These are phyloP conservation scores for Lasioglossum morio DNA, from an alignment of 2,888 invertebrate genomes.

Conservation along the genomic window DNA sequence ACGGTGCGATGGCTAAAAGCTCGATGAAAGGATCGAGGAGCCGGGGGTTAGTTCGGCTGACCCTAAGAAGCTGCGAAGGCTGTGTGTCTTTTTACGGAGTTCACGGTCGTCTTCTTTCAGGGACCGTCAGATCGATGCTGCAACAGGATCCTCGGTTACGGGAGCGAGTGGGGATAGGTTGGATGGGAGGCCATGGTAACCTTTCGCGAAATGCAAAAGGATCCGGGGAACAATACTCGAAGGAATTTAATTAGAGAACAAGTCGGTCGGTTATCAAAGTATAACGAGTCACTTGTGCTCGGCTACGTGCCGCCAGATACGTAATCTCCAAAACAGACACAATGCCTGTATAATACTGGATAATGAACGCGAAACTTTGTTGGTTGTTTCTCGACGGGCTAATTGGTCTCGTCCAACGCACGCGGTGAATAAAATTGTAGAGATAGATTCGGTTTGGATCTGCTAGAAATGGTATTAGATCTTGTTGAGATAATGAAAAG, in stretches of 20 bases:
- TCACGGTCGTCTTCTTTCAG: conserved; percentile 68
- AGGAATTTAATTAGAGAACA: background rate
- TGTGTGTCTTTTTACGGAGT: conserved; percentile 60
- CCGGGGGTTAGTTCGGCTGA: conserved; percentile 42
- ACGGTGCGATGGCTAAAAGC: conserved; percentile 8
- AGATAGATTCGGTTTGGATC: background rate
- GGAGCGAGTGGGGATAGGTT: background rate
- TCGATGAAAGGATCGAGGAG: conserved; percentile 20
- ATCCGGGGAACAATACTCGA: background rate
- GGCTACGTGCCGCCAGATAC: background rate
- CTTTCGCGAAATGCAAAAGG: background rate
- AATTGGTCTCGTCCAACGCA: background rate
- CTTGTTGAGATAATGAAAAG: too few relatives aligned
- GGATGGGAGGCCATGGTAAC: background rate
- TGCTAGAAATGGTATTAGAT: too few relatives aligned
- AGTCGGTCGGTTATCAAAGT: background rate
- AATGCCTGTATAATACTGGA: background rate
- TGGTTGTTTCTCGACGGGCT: background rate
- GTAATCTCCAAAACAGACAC: background rate
- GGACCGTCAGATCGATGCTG: conserved; percentile 67
- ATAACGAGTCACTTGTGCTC: background rate
- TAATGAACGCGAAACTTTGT: background rate
- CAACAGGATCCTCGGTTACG: conserved; percentile 52
- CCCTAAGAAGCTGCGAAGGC: conserved; percentile 46
- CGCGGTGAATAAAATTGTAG: background rate